Conservation (phyloP, 1,140 invertebrate species). For the Medauroidea extradentata region DNA sequence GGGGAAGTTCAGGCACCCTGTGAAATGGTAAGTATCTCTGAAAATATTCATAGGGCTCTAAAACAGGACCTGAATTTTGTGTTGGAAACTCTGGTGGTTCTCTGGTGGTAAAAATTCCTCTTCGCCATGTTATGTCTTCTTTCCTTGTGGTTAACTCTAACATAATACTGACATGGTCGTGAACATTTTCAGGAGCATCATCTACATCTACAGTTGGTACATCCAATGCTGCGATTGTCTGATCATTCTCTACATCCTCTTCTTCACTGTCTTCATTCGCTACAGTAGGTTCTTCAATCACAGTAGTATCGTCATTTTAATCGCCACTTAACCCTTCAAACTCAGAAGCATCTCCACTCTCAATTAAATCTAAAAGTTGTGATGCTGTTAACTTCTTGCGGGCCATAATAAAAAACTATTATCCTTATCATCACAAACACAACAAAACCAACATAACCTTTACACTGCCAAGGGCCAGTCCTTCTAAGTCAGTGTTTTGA, state of each 20-base stretch:
- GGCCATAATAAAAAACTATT: no score
- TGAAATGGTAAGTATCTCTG: slow-evolving; percentile 16
- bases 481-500: no score
- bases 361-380: background rate
- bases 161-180: background rate
- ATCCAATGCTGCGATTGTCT: background rate
- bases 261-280: background rate
- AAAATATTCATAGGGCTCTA: slow-evolving; percentile 14
- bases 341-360: background rate
- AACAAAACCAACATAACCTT: no score
- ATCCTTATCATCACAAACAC: no score
- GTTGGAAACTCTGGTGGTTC: background rate
- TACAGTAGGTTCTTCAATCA: background rate
- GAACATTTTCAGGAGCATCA: background rate
- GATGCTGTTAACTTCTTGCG: no score
- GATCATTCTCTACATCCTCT: background rate
- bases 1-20: slow-evolving; percentile 13
- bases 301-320: background rate
- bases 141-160: background rate
- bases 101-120: background rate
- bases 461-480: no score
- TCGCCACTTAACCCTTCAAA: background rate
- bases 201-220: background rate
- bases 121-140: background rate
- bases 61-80: background rate